These are phyloP conservation scores for Epistrophe grossulariae DNA, from an alignment of 2,888 invertebrate genomes.

Conservation along the genomic window DNA sequence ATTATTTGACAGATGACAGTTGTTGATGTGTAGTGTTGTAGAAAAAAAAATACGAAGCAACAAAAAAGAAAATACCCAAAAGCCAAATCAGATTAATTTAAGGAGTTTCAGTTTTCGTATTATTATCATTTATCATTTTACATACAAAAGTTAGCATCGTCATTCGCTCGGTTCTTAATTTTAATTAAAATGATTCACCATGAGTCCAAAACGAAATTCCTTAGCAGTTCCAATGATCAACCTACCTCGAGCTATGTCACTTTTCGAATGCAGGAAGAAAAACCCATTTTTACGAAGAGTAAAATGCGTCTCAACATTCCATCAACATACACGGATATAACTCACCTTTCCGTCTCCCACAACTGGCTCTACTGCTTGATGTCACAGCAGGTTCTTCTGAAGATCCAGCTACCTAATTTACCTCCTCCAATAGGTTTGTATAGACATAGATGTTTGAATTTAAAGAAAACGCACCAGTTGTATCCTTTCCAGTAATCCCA, in stretches of 20 bases:
- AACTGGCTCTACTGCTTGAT: constrained; percentile 93
- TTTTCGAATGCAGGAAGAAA: constrained; percentile 88
- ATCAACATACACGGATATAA: constrained; percentile 86
- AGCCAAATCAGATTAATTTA: constrained; percentile 13
- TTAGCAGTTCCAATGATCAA: constrained; percentile 82
- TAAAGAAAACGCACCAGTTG: neutral
- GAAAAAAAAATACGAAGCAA: neutral
- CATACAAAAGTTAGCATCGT: neutral
- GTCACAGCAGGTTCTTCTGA: constrained; percentile 91
- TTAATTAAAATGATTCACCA: constrained; percentile 84
- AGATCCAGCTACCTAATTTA: constrained; percentile 92
- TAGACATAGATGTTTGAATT: too few relatives aligned
- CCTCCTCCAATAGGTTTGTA: constrained; percentile 90
- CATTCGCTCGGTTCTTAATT: constrained; percentile 19
- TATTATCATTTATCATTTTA: neutral
- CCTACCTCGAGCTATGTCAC: constrained; percentile 85
- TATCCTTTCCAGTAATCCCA: constrained; percentile 78
- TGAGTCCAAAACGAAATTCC: constrained; percentile 78
- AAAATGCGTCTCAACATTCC: constrained; percentile 92
- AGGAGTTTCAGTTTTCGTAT: too few relatives aligned
- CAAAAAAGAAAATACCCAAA: neutral
- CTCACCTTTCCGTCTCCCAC: constrained; percentile 92
- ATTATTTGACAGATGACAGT: constrained; percentile 32
- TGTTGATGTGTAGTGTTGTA: neutral
- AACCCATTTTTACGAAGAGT: constrained; percentile 94